Base-by-base conservation (phyloP, 2,888 invertebrate species). In the Patella ulyssiponensis region DNA sequence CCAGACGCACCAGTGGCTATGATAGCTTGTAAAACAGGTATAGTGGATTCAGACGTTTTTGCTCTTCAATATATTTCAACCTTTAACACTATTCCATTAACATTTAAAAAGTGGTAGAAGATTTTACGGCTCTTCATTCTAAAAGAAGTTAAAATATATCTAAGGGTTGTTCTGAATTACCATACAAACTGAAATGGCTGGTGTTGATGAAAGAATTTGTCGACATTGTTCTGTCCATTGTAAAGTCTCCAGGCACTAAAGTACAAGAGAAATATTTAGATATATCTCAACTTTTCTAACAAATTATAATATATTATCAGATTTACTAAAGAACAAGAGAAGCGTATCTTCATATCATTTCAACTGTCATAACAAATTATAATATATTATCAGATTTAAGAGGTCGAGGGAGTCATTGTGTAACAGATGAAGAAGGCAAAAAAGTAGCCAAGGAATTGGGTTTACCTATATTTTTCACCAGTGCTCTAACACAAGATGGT, bases 21-120 rank as follows among this genome's bases (percentile, higher is more conserved):
- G 3, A 87, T 89, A 11, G 88, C 84, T 9, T 89, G 89, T 76
- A 89, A 86, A 69, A 72, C 74, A 75, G 81, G 83, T 84, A 71
- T 64, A 17, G 1, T 44, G 44, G 7, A 44, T 44, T 44, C 44
- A 9, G 44, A 9, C 9, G 44, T 44, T 44, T 44, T 44, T 44
- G 44, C 9, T 44, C 44, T 44, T 44, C 44, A 44, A 9, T 44
- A 9, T 7, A 7, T 9, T 44, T 44, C 44, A 44, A 44, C 7
- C 9, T 44, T 9, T 44, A 44, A 44, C 44, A 9, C 44, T 9
- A 44, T 9, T 33, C 44, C 7, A 44, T 44, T 44, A 9, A 44
- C 0, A 44, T 44, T 44, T 44, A 44, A 44, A 44, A 44, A 7
- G 7, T 7, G 44, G 5, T 44, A 3, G 44, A 44, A 7, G 3